Conservation (phyloP, 2,113 vertebrate species). For the Machaerirhynchus nigripectus region DNA sequence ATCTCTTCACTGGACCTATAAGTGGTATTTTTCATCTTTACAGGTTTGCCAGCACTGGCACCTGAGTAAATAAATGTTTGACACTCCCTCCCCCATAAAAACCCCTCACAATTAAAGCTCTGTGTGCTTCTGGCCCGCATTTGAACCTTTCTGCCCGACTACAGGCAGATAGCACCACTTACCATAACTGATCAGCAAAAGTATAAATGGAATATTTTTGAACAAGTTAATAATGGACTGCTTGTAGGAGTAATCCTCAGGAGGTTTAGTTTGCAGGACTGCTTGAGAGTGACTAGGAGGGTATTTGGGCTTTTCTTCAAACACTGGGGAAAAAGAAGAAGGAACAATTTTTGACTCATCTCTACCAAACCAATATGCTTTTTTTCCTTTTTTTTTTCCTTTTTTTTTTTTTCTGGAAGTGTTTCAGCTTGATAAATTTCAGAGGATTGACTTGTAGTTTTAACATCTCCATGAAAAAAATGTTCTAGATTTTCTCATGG, state of each 20-base stretch:
- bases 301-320: slow-evolving; percentile 62
- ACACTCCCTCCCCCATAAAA: not conserved
- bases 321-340: slow-evolving; percentile 24
- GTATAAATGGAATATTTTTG: slow-evolving; percentile 49
- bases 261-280: slow-evolving; percentile 12
- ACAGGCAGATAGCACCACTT: not conserved
- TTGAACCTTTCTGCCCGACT: not conserved
- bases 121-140: rapidly evolving
- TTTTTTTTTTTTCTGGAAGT: not conserved
- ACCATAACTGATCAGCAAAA: slow-evolving; percentile 55
- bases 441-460: not conserved
- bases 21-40: not conserved
- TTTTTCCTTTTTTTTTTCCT: no score
- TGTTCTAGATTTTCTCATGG: not conserved
- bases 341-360: not conserved
- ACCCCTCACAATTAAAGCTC: not conserved
- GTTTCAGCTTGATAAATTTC: not conserved
- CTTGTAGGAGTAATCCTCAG: slow-evolving; percentile 55
- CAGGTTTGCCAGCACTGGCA: not conserved
- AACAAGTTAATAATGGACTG: slow-evolving; percentile 57
- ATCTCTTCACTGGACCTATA: not conserved
- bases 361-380: not conserved
- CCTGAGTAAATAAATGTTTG: not conserved
- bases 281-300: slow-evolving; percentile 64
- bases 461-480: not conserved